Conservation (phyloP, 2,797 vertebrate species). For the Neoniphon sammara region DNA sequence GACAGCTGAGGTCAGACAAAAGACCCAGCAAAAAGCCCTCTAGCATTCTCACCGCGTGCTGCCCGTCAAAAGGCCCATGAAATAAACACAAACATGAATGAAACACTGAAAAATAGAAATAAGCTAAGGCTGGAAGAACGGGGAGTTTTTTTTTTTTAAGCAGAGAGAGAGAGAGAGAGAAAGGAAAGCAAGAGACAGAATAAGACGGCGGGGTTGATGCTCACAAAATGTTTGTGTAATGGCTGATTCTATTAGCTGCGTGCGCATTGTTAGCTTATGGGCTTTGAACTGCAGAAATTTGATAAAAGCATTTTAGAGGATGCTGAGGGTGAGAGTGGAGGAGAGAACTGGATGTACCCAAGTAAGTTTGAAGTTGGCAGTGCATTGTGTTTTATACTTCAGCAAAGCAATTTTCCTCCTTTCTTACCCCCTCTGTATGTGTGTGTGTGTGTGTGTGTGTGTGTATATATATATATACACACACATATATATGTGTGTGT, state of each 20-base stretch:
- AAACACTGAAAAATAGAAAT: slow-evolving; percentile 27
- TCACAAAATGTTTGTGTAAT: slow-evolving; percentile 34
- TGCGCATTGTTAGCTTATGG: slow-evolving; percentile 3
- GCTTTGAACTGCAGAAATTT: slow-evolving; percentile 21
- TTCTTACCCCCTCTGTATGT: slow-evolving; percentile 7
- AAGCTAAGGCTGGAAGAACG: slow-evolving; percentile 8
- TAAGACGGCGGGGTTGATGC: not conserved
- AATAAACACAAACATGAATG: slow-evolving; percentile 41
- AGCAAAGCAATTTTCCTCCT: slow-evolving; percentile 12
- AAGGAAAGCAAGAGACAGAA: slow-evolving; percentile 2
- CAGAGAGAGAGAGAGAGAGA: slow-evolving; percentile 6
- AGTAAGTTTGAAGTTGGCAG: slow-evolving; percentile 24
- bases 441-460: slow-evolving; percentile 1
- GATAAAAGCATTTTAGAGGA: slow-evolving; percentile 25
- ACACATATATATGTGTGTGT: not conserved
- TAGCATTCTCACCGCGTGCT: slow-evolving; percentile 22
- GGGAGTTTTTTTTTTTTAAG: slow-evolving; percentile 25
- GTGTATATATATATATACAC: not conserved
- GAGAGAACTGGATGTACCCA: slow-evolving; percentile 29
- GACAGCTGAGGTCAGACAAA: slow-evolving; percentile 56
- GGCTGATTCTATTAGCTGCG: slow-evolving; percentile 37
- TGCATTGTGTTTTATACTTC: slow-evolving; percentile 18
- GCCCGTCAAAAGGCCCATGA: slow-evolving; percentile 15
- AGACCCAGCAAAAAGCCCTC: slow-evolving; percentile 36
- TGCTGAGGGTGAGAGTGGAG: not conserved